Conservation (phyloP, 30 jellyfish, hydroid and myxozoan species). For the Aurelia coerulea region DNA sequence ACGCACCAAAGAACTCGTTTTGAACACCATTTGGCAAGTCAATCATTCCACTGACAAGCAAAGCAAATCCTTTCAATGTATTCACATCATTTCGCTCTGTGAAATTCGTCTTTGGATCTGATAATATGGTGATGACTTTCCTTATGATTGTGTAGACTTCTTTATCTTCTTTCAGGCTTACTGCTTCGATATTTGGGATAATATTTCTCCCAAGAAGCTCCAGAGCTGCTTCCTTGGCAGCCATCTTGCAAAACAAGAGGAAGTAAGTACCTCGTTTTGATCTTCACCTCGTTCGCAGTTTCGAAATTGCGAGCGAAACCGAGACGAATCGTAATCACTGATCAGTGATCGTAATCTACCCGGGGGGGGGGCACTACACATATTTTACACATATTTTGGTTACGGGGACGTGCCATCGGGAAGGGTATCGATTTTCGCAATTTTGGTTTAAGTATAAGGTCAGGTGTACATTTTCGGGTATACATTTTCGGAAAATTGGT, state of each 20-base stretch:
- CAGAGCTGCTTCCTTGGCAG: constrained; percentile 14
- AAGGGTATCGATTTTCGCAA: too few species aligned
- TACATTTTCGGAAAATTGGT: too few species aligned
- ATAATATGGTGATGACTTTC: neutral
- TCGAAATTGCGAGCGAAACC: too few species aligned
- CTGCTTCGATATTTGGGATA: neutral
- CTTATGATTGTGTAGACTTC: neutral
- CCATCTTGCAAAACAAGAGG: constrained; percentile 14
- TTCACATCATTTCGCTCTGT: neutral
- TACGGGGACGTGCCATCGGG: too few species aligned
- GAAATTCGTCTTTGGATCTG: neutral
- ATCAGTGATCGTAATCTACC: too few species aligned
- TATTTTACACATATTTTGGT: too few species aligned
- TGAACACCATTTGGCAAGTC: constrained; percentile 5
- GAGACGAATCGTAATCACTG: too few species aligned
- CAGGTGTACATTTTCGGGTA: too few species aligned
- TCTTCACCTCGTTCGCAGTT: too few species aligned
- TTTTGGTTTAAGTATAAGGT: too few species aligned
- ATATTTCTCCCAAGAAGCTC: neutral
- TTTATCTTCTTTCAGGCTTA: neutral
- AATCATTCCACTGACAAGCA: neutral
- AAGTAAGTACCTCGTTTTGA: too few species aligned
- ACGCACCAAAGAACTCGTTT: neutral
- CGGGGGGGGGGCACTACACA: too few species aligned
- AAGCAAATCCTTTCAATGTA: neutral